phyloP scores from a whole-genome alignment of 2,797 vertebrate species.

The Gymnoscopelus braueri region DNA sequence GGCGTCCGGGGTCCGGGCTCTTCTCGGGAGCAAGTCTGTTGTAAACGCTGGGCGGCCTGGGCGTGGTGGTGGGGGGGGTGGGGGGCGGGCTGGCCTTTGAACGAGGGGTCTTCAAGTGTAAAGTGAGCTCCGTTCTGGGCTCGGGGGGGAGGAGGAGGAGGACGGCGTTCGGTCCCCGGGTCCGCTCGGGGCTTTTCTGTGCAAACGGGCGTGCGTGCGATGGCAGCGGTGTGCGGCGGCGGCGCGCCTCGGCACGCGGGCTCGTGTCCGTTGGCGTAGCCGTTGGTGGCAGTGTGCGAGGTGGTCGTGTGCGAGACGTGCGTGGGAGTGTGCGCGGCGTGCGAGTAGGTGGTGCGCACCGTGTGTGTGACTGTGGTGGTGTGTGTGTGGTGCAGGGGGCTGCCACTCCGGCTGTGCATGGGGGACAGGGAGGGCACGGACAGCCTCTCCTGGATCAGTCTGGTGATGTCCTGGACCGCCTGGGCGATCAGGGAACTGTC shows the following conservation, averaged over 20 bases:
- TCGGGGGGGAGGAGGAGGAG: slow-evolving; percentile 67
- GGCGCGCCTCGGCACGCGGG: slow-evolving; percentile 1
- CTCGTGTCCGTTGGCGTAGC: slow-evolving; percentile 72
- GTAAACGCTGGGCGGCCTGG: slow-evolving; percentile 68
- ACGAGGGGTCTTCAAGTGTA: slow-evolving; percentile 85
- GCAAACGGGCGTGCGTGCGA: slow-evolving; percentile 79
- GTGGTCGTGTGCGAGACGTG: slow-evolving; percentile 56
- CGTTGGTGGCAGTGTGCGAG: slow-evolving; percentile 53
- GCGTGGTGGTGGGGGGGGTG: neutral
- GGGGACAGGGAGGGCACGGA: slow-evolving; percentile 80
- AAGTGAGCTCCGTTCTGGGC: slow-evolving; percentile 79
- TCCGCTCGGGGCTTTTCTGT: slow-evolving; percentile 72
- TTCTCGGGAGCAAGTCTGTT: slow-evolving; percentile 54
- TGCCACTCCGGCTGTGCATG: slow-evolving; percentile 66
- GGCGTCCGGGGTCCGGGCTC: slow-evolving; percentile 55
- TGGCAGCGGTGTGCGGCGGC: slow-evolving; percentile 58
- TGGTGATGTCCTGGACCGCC: slow-evolving; percentile 84
- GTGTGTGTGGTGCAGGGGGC: slow-evolving; percentile 72
- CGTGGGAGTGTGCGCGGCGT: slow-evolving; percentile 43
- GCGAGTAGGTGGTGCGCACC: slow-evolving; percentile 73
- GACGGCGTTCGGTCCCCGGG: slow-evolving; percentile 68
- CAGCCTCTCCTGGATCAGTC: slow-evolving; percentile 86
- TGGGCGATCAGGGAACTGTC: slow-evolving; percentile 81
- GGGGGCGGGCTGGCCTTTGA: slow-evolving; percentile 61
- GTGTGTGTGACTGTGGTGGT: slow-evolving; percentile 79